phyloP scores from a whole-genome alignment of 2,797 vertebrate genomes.

The Chaetodon trifasciatus region DNA sequence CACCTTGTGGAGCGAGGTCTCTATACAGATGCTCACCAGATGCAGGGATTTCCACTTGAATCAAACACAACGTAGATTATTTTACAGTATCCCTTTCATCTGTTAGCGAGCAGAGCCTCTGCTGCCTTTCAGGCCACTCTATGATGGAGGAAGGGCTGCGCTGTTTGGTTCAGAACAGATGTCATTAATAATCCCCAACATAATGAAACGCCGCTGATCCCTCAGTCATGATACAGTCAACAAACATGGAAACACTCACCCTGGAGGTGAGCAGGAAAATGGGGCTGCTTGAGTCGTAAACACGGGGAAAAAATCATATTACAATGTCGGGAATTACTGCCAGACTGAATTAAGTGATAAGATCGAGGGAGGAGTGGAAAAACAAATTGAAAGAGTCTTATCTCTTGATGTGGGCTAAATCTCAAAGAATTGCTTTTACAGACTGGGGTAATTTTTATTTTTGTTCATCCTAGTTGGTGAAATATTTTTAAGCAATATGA shows the following conservation, averaged over 20 bases:
- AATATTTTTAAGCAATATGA: constrained; percentile 8
- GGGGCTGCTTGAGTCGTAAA: constrained; percentile 40
- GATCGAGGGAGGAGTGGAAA: constrained; percentile 52
- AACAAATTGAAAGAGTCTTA: constrained; percentile 69
- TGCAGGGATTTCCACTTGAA: constrained; percentile 61
- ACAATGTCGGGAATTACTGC: constrained; percentile 58
- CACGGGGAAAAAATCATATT: constrained; percentile 46
- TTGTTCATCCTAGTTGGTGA: neutral
- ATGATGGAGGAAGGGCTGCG: constrained; percentile 45
- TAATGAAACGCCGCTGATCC: constrained; percentile 73
- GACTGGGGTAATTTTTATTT: constrained; percentile 33
- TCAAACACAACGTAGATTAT: constrained; percentile 48
- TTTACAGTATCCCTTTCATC: constrained; percentile 68
- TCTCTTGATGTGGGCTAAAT: constrained; percentile 43
- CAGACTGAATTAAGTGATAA: constrained; percentile 72
- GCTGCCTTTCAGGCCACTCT: constrained; percentile 51
- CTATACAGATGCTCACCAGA: constrained; percentile 68
- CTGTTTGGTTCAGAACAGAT: constrained; percentile 70
- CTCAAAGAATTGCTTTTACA: constrained; percentile 47
- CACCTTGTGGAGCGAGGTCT: constrained; percentile 31
- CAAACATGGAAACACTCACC: constrained; percentile 63
- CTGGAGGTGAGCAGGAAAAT: constrained; percentile 56
- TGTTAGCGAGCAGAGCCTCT: constrained; percentile 51
- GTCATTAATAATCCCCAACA: constrained; percentile 78
- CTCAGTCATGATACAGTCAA: constrained; percentile 69